Conservation (phyloP, 1,140 invertebrate species). For the Ceratitis capitata region DNA sequence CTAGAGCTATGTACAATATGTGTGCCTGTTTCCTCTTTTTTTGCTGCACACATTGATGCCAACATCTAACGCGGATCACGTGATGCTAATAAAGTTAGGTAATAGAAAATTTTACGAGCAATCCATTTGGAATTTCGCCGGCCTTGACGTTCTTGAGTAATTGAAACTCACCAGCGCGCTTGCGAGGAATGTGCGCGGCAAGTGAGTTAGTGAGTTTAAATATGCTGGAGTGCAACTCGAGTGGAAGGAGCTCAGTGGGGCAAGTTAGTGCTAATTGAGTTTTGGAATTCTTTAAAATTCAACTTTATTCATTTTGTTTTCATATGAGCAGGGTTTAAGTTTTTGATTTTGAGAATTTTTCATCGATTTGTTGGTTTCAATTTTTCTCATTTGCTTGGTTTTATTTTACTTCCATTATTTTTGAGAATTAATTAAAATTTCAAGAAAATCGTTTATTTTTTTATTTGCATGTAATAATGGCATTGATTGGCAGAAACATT, state of each 20-base stretch:
- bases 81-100: conserved; percentile 20
- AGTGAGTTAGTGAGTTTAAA: neutral
- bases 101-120: neutral
- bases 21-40: neutral
- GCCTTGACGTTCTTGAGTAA: neutral
- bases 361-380: no score
- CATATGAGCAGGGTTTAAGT: no score
- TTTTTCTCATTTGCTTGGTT: no score
- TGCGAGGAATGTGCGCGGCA: neutral
- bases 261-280: neutral
- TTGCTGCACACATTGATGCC: neutral
- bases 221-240: neutral
- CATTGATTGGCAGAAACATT: no score
- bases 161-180: neutral
- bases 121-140: neutral
- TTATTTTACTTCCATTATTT: no score
- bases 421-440: no score
- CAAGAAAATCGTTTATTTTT: no score
- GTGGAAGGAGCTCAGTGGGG: neutral
- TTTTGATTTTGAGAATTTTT: no score
- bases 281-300: neutral
- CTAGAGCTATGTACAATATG: neutral
- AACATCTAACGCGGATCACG: conserved; percentile 12
- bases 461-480: no score
- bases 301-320: no score